Conservation (phyloP, 2,113 vertebrate genomes). For the Melanerpes formicivorus region DNA sequence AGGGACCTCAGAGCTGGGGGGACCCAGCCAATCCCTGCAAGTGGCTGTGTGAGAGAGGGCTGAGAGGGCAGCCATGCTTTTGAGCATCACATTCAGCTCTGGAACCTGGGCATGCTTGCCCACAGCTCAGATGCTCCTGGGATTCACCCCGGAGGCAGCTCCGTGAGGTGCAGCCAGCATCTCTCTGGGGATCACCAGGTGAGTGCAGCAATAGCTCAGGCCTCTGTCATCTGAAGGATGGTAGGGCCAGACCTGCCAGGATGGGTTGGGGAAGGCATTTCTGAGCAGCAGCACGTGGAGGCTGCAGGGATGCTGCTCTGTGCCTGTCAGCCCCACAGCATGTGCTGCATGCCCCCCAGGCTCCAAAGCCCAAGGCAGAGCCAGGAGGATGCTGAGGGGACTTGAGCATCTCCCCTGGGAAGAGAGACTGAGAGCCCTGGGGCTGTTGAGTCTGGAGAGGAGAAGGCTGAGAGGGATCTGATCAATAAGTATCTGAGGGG, state of each 20-base stretch:
- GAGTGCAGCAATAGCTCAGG: neutral
- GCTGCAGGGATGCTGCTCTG: neutral
- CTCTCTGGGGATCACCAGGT: neutral
- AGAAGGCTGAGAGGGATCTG: no score
- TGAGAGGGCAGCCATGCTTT: neutral
- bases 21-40: neutral
- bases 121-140: neutral
- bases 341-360: neutral
- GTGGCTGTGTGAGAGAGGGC: neutral
- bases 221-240: neutral
- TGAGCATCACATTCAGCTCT: neutral
- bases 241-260: neutral
- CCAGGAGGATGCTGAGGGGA: no score
- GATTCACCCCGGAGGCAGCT: neutral
- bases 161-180: neutral
- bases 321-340: accelerated
- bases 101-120: neutral
- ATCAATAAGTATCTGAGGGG: no score
- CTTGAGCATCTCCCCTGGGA: no score
- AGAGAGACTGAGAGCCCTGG: no score
- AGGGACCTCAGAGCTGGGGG: neutral
- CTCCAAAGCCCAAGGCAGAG: no score
- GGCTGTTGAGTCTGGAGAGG: no score
- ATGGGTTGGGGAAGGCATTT: neutral
- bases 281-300: neutral